phyloP scores from a whole-genome alignment of 2,113 vertebrate species.

The Phalacrocorax carbo region DNA sequence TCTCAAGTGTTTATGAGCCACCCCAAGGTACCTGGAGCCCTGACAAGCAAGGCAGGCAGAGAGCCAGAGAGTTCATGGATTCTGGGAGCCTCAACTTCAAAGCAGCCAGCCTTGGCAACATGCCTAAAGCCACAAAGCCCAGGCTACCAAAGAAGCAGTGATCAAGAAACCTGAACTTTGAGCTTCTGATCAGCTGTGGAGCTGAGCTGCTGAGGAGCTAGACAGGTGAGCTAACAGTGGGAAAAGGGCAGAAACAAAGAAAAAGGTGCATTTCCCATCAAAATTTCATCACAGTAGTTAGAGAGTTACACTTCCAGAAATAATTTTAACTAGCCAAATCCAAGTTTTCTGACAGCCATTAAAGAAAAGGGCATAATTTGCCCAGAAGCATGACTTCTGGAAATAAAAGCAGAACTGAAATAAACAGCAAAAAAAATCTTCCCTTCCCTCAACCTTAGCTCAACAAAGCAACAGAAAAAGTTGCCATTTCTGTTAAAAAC shows the following conservation, averaged over 20 bases:
- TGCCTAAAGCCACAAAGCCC: not conserved
- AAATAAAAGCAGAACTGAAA: not conserved
- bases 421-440: not conserved
- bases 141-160: not conserved
- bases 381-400: fast-evolving
- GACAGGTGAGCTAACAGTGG: not conserved
- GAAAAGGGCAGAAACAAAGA: not conserved
- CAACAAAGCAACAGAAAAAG: not conserved
- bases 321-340: not conserved
- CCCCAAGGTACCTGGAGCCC: not conserved
- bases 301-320: not conserved
- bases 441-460: not conserved
- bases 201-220: not conserved
- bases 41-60: not conserved
- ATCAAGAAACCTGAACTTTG: not conserved
- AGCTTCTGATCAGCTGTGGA: not conserved
- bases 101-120: not conserved
- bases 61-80: not conserved
- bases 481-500: not conserved
- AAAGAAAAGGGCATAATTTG: not conserved
- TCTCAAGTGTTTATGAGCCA: not conserved
- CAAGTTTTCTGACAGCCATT: fast-evolving
- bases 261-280: not conserved
- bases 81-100: slow-evolving; percentile 14
- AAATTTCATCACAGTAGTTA: not conserved